Conservation (phyloP, 2,888 invertebrate genomes). For the Mythimna impura region DNA sequence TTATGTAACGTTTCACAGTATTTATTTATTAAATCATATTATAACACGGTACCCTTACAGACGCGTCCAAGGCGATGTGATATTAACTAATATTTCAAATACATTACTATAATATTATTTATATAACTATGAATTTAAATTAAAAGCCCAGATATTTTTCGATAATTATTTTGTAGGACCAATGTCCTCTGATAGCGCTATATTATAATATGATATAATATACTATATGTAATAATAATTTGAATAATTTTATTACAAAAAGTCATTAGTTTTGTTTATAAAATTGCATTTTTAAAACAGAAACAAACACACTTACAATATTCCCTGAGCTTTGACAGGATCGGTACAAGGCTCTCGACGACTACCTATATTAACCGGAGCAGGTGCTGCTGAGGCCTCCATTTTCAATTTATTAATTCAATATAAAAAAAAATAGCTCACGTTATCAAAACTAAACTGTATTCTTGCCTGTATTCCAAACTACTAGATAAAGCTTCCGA, state of each 20-base stretch:
- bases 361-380: conserved; percentile 71
- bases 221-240: too few relatives aligned
- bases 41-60: too few relatives aligned
- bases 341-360: conserved; percentile 82
- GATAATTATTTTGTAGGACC: too few relatives aligned
- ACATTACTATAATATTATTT: too few relatives aligned
- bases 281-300: neutral
- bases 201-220: too few relatives aligned
- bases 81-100: too few relatives aligned
- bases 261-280: neutral
- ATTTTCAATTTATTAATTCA: conserved; percentile 62
- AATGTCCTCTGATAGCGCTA: too few relatives aligned
- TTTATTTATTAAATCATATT: too few relatives aligned
- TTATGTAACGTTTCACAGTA: neutral
- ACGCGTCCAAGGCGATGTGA: too few relatives aligned
- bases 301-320: conserved; percentile 76
- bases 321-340: conserved; percentile 86
- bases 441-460: conserved; percentile 31
- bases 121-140: too few relatives aligned
- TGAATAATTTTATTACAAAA: neutral
- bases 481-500: conserved; percentile 50
- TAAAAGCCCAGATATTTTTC: too few relatives aligned
- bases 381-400: conserved; percentile 78
- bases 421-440: neutral
- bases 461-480: conserved; percentile 27